Evolutionary conservation across 2,888 invertebrate species (phyloP).

Genomic region (Hybos culiciformis): DNA sequence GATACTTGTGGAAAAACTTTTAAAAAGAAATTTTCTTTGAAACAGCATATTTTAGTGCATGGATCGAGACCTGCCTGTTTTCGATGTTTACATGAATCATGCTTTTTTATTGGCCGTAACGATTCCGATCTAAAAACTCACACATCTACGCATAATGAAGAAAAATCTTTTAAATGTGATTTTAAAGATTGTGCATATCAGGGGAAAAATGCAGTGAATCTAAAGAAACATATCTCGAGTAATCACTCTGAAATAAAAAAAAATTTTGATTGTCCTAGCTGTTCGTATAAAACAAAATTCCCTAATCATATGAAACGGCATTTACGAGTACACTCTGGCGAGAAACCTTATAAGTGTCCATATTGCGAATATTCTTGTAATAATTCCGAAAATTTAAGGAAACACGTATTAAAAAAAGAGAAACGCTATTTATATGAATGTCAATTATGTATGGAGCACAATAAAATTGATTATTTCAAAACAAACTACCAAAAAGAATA

Average conservation of each 20-base stretch:
- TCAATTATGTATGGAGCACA: conserved; percentile 39
- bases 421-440: conserved; percentile 72
- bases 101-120: conserved; percentile 43
- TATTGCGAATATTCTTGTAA: conserved; percentile 68
- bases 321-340: conserved; percentile 61
- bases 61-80: conserved; percentile 24
- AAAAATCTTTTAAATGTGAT: conserved; percentile 36
- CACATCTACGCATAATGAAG: conserved; percentile 40
- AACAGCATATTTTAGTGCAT: conserved; percentile 46
- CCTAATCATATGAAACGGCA: conserved; percentile 65
- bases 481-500: conserved; percentile 28
- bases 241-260: neutral
- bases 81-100: conserved; percentile 42
- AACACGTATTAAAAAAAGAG: conserved; percentile 67
- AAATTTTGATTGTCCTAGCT: neutral
- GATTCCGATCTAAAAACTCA: conserved; percentile 43
- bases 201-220: conserved; percentile 36
- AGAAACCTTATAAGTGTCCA: conserved; percentile 74
- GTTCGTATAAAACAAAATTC: conserved; percentile 53
- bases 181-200: conserved; percentile 38
- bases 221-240: conserved; percentile 23
- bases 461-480: conserved; percentile 17
- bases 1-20: conserved; percentile 37
- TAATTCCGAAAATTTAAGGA: conserved; percentile 73
- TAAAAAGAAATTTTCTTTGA: conserved; percentile 40